These are phyloP conservation scores for Slavum lentiscoides DNA, from an alignment of 2,888 invertebrate species.

Conservation along the genomic window DNA sequence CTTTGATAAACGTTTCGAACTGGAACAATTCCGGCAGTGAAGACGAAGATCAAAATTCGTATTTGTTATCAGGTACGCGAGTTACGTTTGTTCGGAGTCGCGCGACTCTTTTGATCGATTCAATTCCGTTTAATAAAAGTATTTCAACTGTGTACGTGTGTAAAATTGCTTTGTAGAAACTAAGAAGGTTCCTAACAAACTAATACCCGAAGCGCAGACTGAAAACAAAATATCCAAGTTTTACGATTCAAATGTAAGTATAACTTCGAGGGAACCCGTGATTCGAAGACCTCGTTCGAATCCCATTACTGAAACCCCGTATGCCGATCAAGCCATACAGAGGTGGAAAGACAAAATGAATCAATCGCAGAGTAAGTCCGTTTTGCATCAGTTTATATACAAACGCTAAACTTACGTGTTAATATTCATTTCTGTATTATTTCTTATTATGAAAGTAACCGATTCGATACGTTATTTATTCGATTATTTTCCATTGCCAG, in stretches of 20 bases:
- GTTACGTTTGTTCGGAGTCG: background rate
- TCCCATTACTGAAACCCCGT: conserved; percentile 40
- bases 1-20: conserved; percentile 31
- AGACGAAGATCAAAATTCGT: conserved; percentile 24
- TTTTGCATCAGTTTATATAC: too few relatives aligned
- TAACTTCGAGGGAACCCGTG: conserved; percentile 30
- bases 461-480: too few relatives aligned
- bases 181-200: conserved; percentile 19
- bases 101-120: too few relatives aligned
- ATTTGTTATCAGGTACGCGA: conserved; percentile 20
- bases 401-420: too few relatives aligned
- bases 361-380: conserved; percentile 30
- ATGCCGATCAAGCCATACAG: conserved; percentile 43
- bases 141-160: background rate
- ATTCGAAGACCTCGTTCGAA: conserved; percentile 40
- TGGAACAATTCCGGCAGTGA: conserved; percentile 34
- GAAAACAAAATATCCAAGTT: conserved; percentile 13
- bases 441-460: too few relatives aligned
- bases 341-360: conserved; percentile 50
- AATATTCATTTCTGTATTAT: too few relatives aligned
- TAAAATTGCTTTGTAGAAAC: conserved; percentile 27
- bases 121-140: background rate
- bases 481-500: too few relatives aligned
- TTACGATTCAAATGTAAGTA: conserved; percentile 22
- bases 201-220: conserved; percentile 25